Evolutionary conservation across 2,113 vertebrate genomes (phyloP), one percentile per base, ranked within the genome.

Genomic region (Lampris megalopsis): DNA sequence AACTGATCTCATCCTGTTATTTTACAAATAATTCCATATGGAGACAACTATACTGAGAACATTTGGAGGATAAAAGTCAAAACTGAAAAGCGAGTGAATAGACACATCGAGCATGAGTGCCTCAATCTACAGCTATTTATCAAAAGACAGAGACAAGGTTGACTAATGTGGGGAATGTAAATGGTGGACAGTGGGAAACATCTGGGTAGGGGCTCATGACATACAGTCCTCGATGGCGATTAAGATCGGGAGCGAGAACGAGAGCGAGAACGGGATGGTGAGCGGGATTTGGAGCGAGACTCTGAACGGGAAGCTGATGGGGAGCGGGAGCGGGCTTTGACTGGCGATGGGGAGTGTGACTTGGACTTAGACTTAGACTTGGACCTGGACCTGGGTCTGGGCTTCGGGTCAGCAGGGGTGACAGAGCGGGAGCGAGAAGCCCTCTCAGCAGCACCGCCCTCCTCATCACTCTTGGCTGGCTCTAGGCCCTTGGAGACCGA

Each of bases 181-280:
- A 49, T 69, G 67, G 42, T 9, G 71, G 75, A 60, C 47, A 9
- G 57, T 35, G 65, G 37, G 69, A 37, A 36, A 49, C 56, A 38
- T 3, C 2, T 42, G 50, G 68, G 37, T 5, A n/a, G 13, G 64
- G 47, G 74, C 61, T 59, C 37, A 24, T 6, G 73, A 86, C 73
- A 80, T 59, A 89, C 47, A 61, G 84, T 86, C 76, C 85, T 79
- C 68, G 73, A 52, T 49, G 2, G 35, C 68, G 83, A 83, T 85
- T 92, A 86, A 37, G 84, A 89, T 36, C 89, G 89, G 24, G 91
- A 93, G 9, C 84, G 89, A 36, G 91, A 93, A 9, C 84, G 89
- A 56, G 87, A 92, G 48, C 89, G 87, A 7, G 74, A 77, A 5
- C 75, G 84, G 47, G 88, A 89, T 11, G 7, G 82, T 67, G 88